Base-by-base conservation (phyloP, 2,797 vertebrate species). In the Enteromius radiatus region DNA sequence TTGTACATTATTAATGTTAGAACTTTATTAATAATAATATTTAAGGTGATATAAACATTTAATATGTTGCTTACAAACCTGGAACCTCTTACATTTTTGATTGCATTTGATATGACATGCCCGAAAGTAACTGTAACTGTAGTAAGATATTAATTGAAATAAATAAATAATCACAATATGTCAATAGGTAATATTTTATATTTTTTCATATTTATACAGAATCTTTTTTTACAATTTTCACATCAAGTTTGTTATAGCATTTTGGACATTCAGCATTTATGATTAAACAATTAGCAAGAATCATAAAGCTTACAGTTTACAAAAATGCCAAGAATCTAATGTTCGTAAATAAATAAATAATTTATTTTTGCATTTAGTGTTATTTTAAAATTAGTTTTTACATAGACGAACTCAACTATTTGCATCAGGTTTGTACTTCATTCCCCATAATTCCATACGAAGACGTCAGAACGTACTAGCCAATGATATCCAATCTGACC, bases 401-500 rank as follows among this genome's bases (percentile, higher is more conserved):
- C 21, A 23, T 4, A 11, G 9, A 56, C 26, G 28, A 15, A 28
- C 4, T 26, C 4, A n/a, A 54, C 52, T n/a, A 52, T 9, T n/a
- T 8, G n/a, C 52, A n/a, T 54, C 52, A 56, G 23, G 15, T 28
- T 3, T 6, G 41, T 31, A 82, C 81, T 76, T 59, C 81, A 76
- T 76, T 69, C 15, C 73, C 81, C 81, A 82, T 28, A 69, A 82
- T 26, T 9, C 81, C 19, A 7, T 4, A 4, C 36, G 5, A 10
- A 45, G 5, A n/a, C 64, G 49, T 59, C 49, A 69, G 17, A 45
- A 12, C 38, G 12, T 1, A 11, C 3, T n/a, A 71, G 41, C 49
- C 77, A 84, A 84, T 69, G 19, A 36, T 19, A 31, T 33, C 9
- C 45, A 31, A 23, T 15, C 12, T 75, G 45, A n/a, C 31, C 23